Base-by-base conservation (phyloP, 37 sponge, comb jelly and placozoan genomes). In the Cladorhizidae sp. region DNA sequence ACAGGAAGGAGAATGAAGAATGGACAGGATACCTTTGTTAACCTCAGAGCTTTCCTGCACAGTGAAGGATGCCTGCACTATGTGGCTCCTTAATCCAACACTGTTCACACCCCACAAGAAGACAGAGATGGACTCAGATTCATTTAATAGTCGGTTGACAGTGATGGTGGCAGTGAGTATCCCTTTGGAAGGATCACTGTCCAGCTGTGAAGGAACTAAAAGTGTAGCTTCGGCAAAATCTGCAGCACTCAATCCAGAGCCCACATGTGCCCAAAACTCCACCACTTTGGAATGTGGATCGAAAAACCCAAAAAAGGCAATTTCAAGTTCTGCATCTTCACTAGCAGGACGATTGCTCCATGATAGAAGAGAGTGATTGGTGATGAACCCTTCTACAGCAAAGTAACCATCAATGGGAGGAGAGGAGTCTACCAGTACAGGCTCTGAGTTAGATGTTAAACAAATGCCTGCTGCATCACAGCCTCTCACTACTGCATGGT, bases 401-500 rank as follows among this genome's bases (percentile, higher is more conserved):
- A 95, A 95, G 50, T 75, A 87, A 18, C 96, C 96, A 54, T 88
- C 93, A 61, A 82, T 88, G 35, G 96, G 96, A 32, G 86, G 93
- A 20, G 88, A 81, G 28, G 90, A 89, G 59, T 95, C 96, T 2
- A 95, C 70, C 3, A 95, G 85, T 15, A 90, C 82, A 7, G 45
- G 40, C 70, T 29, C 29, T 9, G 85, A 59, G 18, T 31, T 49
- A 32, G 39, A 29, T 22, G 18, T 52, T 1, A 70, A 39, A 50
- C 96, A 95, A 23, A 86, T 69, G 21, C 82, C 88, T 35, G 85
- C 85, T 41, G 37, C 63, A 62, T 83, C 79, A 65, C 96, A 95
- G 12, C 75, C 88, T 28, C 74, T 86, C 29, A 92, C 73, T 6
- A 36, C 9, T 20, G 74, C 83, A 9, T 38, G 38, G 81, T 91